Conservation (phyloP, 2,797 vertebrate genomes). For the Myiothlypis chrysogaster region DNA sequence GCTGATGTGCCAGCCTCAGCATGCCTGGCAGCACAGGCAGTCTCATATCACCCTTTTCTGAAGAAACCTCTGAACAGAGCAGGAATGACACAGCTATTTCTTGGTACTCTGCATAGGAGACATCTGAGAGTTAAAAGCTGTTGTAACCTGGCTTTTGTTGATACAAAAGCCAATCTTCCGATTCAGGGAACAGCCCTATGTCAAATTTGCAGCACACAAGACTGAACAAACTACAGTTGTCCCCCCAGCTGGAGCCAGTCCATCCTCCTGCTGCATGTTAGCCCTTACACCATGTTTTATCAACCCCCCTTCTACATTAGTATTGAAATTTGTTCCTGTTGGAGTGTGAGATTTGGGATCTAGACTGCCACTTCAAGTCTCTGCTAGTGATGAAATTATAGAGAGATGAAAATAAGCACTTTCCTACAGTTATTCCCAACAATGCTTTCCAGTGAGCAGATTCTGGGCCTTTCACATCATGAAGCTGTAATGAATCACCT, state of each 20-base stretch:
- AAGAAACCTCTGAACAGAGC: neutral
- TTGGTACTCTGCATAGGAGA: neutral
- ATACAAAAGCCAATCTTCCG: neutral
- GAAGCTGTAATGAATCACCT: neutral
- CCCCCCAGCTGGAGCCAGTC: neutral
- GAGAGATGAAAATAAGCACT: neutral
- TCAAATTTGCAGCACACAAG: neutral
- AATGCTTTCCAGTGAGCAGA: neutral
- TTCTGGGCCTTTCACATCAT: neutral
- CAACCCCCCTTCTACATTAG: neutral
- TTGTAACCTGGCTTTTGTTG: neutral
- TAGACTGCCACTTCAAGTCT: neutral
- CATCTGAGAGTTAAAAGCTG: neutral
- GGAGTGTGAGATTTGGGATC: neutral
- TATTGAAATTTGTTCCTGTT: neutral
- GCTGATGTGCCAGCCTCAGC: neutral
- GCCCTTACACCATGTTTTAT: neutral
- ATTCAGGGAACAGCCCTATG: neutral
- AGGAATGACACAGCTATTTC: neutral
- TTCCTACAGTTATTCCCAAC: neutral
- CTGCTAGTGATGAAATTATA: neutral
- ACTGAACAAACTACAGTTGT: neutral
- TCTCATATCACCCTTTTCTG: neutral
- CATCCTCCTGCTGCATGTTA: accelerated
- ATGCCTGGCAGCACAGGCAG: accelerated